phyloP scores from a whole-genome alignment of 2,113 vertebrate species.

The Pseudolaguvia tuberculata region DNA sequence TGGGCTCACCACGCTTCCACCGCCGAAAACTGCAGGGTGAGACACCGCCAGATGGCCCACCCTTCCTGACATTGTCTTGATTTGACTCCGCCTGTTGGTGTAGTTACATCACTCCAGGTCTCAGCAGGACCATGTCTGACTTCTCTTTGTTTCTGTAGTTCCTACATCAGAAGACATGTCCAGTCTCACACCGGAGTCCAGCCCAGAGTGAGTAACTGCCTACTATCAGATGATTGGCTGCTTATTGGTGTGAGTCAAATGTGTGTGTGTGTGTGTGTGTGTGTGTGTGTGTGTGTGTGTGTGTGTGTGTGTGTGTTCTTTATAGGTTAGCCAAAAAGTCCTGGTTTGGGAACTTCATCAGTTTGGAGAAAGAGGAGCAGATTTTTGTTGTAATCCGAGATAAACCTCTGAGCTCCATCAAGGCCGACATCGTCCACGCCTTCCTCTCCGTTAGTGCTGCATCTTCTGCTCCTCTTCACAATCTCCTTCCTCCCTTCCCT shows the following conservation, averaged over 20 bases:
- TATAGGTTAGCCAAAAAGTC: slow-evolving; percentile 84
- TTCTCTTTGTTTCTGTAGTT: slow-evolving; percentile 62
- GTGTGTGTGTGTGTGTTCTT: slow-evolving; percentile 3
- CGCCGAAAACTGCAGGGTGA: slow-evolving; percentile 89
- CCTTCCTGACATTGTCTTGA: neutral
- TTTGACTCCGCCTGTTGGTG: neutral
- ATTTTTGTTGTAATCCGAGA: slow-evolving; percentile 86
- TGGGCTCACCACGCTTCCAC: slow-evolving; percentile 89
- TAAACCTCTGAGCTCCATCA: slow-evolving; percentile 91
- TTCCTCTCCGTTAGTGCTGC: slow-evolving; percentile 80
- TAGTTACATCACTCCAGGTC: neutral
- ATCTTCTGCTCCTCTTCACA: neutral
- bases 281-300: slow-evolving; percentile 25
- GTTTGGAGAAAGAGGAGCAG: slow-evolving; percentile 87
- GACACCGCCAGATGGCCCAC: neutral
- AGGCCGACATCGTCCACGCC: slow-evolving; percentile 89
- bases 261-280: no score
- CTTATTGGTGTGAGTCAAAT: neutral
- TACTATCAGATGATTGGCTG: neutral
- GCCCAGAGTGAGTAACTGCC: slow-evolving; percentile 79
- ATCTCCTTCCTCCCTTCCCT: neutral
- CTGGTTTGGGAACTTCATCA: slow-evolving; percentile 94
- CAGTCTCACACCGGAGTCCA: slow-evolving; percentile 87
- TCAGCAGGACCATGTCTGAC: neutral
- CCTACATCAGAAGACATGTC: slow-evolving; percentile 92